These are phyloP conservation scores for Thyatira batis DNA, from an alignment of 2,888 invertebrate genomes.

Conservation along the genomic window DNA sequence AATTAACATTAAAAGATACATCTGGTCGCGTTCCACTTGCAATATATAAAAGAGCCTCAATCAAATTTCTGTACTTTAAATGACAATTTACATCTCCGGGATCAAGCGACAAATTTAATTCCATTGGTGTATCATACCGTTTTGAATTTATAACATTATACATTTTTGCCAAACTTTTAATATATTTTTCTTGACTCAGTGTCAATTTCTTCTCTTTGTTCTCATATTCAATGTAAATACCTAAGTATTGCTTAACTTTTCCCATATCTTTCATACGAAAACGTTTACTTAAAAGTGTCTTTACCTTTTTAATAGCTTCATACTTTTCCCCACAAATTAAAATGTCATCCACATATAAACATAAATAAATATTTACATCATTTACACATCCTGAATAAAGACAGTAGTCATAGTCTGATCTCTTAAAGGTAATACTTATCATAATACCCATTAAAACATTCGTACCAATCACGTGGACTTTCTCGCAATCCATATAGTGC, in stretches of 20 bases:
- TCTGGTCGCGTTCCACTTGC: conserved; percentile 1
- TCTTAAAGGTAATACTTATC: neutral
- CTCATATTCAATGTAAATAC: conserved; percentile 6
- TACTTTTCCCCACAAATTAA: neutral
- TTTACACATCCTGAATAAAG: conserved; percentile 1
- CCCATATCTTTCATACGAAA: conserved; percentile 7
- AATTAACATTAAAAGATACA: conserved; percentile 4
- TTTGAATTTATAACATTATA: conserved; percentile 3
- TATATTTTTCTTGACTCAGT: conserved; percentile 5
- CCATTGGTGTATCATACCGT: conserved; percentile 7
- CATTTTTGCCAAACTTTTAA: conserved; percentile 2
- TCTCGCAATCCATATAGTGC: conserved; percentile 11
- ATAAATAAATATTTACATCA: neutral
- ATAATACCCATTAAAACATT: conserved; percentile 7
- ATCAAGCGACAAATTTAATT: conserved; percentile 2
- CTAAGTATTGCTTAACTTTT: conserved; percentile 2
- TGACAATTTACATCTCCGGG: neutral
- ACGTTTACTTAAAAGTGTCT: neutral
- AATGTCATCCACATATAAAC: neutral
- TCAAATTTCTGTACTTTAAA: conserved; percentile 4
- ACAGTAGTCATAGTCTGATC: conserved; percentile 6
- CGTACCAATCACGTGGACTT: conserved; percentile 10
- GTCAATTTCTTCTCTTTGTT: neutral
- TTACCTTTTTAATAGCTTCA: neutral
- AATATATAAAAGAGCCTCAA: conserved; percentile 2